Percentiles rank a stretch among this genome's conserved stretches.
Evolutionary conservation across 1,140 invertebrate species (phyloP).

Genomic region (Drosophila ercepeae): DNA sequence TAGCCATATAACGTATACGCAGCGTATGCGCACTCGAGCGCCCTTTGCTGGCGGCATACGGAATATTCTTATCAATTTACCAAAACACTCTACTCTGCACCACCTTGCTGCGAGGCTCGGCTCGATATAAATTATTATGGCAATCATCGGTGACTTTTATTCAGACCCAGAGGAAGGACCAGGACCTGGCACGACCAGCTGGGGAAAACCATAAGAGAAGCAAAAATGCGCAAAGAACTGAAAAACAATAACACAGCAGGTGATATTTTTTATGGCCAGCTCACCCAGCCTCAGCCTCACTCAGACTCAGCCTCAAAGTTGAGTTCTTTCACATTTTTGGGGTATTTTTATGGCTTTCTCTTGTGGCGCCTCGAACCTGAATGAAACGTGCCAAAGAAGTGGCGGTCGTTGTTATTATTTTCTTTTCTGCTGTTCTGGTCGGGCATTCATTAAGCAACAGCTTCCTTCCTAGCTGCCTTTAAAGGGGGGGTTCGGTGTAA

Average conservation of each 20-base stretch:
- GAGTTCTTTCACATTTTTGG: conserved; percentile 3
- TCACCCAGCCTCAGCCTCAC: conserved; percentile 2
- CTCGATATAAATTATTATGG: conserved; percentile 73
- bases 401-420: conserved; percentile 31
- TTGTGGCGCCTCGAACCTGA: conserved; percentile 31
- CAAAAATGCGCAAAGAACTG: conserved; percentile 20
- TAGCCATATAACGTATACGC: conserved; percentile 46
- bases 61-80: conserved; percentile 72
- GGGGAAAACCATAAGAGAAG: conserved; percentile 4
- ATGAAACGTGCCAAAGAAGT: conserved; percentile 49
- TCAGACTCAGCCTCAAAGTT: conserved; percentile 2
- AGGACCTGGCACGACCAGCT: not conserved
- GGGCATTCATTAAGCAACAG: conserved; percentile 55
- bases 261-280: conserved; percentile 65
- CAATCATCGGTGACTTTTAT: conserved; percentile 80
- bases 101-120: conserved; percentile 16
- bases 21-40: conserved; percentile 47
- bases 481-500: conserved; percentile 24
- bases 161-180: conserved; percentile 17
- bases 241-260: conserved; percentile 78
- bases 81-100: conserved; percentile 50
- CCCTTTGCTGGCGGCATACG: conserved; percentile 50
- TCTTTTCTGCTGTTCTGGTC: conserved; percentile 26
- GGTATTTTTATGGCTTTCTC: conserved; percentile 43
- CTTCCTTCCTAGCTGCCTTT: conserved; percentile 5